Evolutionary conservation across 1,140 invertebrate species (phyloP).

Genomic region (Wiebesia pumilae): DNA sequence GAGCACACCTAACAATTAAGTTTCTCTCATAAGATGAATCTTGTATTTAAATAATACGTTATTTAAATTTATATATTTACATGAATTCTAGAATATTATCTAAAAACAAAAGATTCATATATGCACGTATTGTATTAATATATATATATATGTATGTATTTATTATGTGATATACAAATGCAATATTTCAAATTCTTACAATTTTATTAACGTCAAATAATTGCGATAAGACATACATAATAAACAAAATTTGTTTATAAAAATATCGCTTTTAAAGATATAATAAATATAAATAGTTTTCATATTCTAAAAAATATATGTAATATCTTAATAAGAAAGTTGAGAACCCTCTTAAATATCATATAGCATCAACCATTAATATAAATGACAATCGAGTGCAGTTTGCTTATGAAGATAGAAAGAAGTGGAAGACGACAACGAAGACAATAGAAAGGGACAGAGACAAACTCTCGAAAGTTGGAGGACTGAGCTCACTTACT

Average conservation of each 20-base stretch:
- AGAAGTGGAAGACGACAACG: constrained; percentile 50
- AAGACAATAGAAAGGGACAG: constrained; percentile 54
- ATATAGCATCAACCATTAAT: constrained; percentile 24
- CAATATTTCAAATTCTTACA: no score
- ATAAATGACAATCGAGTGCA: constrained; percentile 41
- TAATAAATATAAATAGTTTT: background rate
- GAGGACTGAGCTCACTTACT: constrained; percentile 57
- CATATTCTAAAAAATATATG: background rate
- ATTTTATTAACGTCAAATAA: no score
- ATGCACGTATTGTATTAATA: no score
- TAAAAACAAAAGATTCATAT: no score
- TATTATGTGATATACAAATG: no score
- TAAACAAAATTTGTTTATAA: background rate
- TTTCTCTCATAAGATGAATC: no score
- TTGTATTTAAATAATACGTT: no score
- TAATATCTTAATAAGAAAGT: constrained; percentile 19
- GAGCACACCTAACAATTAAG: no score
- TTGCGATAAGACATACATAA: no score
- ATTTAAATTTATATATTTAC: no score
- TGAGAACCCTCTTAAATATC: constrained; percentile 29
- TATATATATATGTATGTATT: no score
- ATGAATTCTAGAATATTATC: no score
- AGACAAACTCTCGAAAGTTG: constrained; percentile 55
- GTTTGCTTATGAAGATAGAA: constrained; percentile 44
- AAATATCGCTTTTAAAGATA: background rate